phyloP scores from a whole-genome alignment of 2,797 vertebrate genomes.

The Eulemur rubriventer region DNA sequence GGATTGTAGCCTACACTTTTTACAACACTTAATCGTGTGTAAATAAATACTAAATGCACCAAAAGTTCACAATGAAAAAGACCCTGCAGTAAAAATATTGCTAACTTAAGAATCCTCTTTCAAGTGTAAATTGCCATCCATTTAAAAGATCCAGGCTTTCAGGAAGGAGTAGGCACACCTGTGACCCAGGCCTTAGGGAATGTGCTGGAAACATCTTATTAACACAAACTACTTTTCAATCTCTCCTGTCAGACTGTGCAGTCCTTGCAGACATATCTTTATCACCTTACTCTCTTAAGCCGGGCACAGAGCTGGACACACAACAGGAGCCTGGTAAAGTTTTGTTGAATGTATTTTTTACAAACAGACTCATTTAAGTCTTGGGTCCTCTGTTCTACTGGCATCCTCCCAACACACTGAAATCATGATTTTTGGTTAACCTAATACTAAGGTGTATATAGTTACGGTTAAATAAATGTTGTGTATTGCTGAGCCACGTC shows the following conservation, averaged over 20 bases:
- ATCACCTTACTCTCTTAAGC: neutral
- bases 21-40: neutral
- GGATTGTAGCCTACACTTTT: neutral
- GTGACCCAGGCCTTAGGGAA: neutral
- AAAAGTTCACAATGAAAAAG: neutral
- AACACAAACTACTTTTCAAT: neutral
- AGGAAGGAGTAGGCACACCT: neutral
- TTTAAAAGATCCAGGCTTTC: constrained; percentile 25
- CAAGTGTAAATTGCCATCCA: neutral
- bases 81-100: neutral
- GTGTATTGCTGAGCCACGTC: neutral
- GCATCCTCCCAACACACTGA: neutral
- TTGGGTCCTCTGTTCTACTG: neutral
- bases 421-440: neutral
- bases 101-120: constrained; percentile 22
- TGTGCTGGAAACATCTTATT: neutral
- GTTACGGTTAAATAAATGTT: neutral
- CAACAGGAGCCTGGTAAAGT: neutral
- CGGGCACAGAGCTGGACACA: neutral
- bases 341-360: neutral
- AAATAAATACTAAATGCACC: constrained; percentile 10
- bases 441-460: neutral
- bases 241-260: neutral
- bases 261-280: rapidly evolving
- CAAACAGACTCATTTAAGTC: neutral